Base-by-base conservation (phyloP, 2,797 vertebrate species). In the Aldrovandia affinis region DNA sequence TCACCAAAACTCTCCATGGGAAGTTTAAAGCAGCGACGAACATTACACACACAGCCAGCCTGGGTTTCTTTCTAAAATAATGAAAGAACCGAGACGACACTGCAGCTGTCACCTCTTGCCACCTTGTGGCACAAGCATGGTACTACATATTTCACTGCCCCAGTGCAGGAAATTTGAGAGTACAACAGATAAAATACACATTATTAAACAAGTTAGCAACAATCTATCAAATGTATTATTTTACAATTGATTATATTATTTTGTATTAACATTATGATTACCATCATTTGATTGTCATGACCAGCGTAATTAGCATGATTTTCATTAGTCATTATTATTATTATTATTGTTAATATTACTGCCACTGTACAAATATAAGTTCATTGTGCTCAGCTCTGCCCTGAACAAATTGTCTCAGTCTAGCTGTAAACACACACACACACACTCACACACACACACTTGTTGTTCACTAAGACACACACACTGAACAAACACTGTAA, bases 21-120 rank as follows among this genome's bases (percentile, higher is more conserved):
- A 87, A 90, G 89, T 89, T 90, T 84, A 80, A 84, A 86, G 3
- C 36, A 81, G 82, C 82, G 80, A 73, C 81, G 85, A 82, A 81
- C 78, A 91, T 77, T 83, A 75, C 33, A 77, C 70, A 77, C 52
- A 44, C 65, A 54, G 33, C 88, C 85, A 87, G 86, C 92, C 87
- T 78, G 81, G 88, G 85, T 86, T 89, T n/a, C 10, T 12, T 47
- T n/a, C n/a, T n/a, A n/a, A n/a, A n/a, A n/a, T n/a, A n/a, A n/a
- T n/a, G n/a, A n/a, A n/a, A 77, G 20, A 79, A 61, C 79, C 47
- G 55, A 28, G 54, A n/a, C 73, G 63, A 50, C 1, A 22, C 0
- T 30, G 55, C 91, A 92, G 86, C 70, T 87, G 88, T 93, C 57
- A 85, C 86, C 78, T 90, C 93, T 92, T 87, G 93, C 94, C 94